phyloP scores from a whole-genome alignment of 2,888 invertebrate genomes.

The Melitaea athalia region DNA sequence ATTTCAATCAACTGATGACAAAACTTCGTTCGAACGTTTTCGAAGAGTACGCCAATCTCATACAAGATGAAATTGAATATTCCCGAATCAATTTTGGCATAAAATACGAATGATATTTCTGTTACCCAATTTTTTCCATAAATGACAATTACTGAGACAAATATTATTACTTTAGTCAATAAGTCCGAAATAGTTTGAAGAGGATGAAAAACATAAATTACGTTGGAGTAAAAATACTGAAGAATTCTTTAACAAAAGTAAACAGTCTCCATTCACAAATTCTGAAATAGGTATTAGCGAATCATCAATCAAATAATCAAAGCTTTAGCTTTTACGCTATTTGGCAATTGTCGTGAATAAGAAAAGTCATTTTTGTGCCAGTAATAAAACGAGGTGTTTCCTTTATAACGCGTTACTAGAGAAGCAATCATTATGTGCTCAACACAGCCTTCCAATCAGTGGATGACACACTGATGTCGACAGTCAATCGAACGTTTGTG shows the following conservation, averaged over 20 bases:
- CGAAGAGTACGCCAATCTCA: conserved; percentile 2
- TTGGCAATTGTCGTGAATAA: neutral
- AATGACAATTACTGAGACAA: neutral
- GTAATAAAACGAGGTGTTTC: conserved; percentile 2
- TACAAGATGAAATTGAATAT: conserved; percentile 9
- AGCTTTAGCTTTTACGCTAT: neutral
- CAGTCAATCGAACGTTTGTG: conserved; percentile 13
- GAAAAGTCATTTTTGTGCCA: neutral
- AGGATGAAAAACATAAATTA: neutral
- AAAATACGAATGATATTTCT: conserved; percentile 3
- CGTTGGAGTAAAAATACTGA: neutral
- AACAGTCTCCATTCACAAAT: too few relatives aligned
- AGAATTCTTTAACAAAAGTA: too few relatives aligned
- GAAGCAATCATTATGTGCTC: conserved; percentile 21
- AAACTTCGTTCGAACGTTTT: neutral
- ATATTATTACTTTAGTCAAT: neutral
- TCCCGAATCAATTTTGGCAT: conserved; percentile 4
- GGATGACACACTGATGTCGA: conserved; percentile 23
- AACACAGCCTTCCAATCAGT: conserved; percentile 27
- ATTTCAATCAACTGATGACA: conserved; percentile 51
- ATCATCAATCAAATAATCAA: neutral
- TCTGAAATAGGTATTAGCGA: too few relatives aligned
- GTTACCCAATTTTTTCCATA: neutral
- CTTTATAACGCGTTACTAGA: conserved; percentile 39
- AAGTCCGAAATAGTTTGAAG: neutral